Base-by-base conservation (phyloP, 2,113 vertebrate genomes). In the Bujurquina vittata region DNA sequence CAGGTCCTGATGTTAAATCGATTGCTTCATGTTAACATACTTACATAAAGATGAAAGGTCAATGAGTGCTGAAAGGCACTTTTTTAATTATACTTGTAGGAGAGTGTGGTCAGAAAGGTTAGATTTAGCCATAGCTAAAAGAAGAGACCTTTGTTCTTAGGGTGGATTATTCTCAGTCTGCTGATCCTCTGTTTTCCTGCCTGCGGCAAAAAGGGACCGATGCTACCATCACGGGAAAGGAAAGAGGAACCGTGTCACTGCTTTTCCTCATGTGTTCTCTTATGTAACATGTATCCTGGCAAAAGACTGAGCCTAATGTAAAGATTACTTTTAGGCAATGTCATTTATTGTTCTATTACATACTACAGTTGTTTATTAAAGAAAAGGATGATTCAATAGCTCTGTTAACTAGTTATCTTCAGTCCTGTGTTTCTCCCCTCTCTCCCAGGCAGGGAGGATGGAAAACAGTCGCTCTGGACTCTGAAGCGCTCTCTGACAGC, bases 391-490 rank as follows among this genome's bases (percentile, higher is more conserved):
- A 23, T 22, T 54, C 35, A 62, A 11, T 35, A 18, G 14, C 31
- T 23, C 12, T 10, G 17, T 75, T 54, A 60, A 56, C 40, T 52
- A 18, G 10, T 67, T 49, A 60, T 26, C 63, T 40, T 65, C 2
- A 35, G 46, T 60, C 43, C 26, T 59, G 23, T 11, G 18, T 62
- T 73, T 58, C 58, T 18, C 11, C 54, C 58, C 17, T 72, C 40
- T 67, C 49, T 43, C 55, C 20, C 59, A 93, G 91, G 91, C 92
- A 89, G 23, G 14, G 79, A 75, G 33, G 63, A 79, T 91, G 93
- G 92, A 94, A 93, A 92, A 87, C 49, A 77, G 49, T 80, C 1
- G 75, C 2, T 22, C 75, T 62, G 83, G 79, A 69, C 82, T 89
- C 86, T 83, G 83, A 84, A 84, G 83, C 37, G 63, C 69, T 86